Evolutionary conservation across 1,140 invertebrate species (phyloP), one percentile per base, ranked within the genome.

Genomic region (Condylostylus longicornis): DNA sequence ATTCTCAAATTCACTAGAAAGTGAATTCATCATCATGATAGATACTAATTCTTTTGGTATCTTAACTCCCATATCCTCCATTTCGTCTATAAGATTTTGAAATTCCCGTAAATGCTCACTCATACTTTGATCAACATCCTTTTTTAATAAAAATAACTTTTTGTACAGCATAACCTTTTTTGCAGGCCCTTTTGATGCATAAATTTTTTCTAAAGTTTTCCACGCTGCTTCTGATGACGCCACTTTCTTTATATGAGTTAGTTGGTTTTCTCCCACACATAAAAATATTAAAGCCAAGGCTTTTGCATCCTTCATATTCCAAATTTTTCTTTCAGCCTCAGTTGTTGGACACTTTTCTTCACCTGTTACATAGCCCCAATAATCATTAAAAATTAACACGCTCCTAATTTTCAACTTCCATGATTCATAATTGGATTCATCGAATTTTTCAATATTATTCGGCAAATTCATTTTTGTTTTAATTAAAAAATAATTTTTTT

Each of bases 151-250:
- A 19, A 42, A 39, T 7, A 44, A 29, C 17, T 42, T 22, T 25
- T 42, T 42, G 21, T 32, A 42, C 10, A 42, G 19, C 17, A 22
- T 21, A 7, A 42, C 21, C 18, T 44, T 44, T 34, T 34, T 18
- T 28, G 30, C 18, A 13, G 40, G 40, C 3, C 36, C 36, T 22
- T 21, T 33, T 18, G 43, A 40, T 25, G 35, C 36, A 30, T 42
- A 33, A 5, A 44, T 36, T 20, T 44, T 29, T n/a, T 32, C n/a
- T 7, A 44, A 37, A 14, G 38, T 44, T 18, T 35, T 23, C 36
- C 40, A 41, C 9, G 41, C 37, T 18, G 19, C 33, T 14, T 3
- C 18, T 15, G 42, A 22, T 14, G 29, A 33, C 18, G 12, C 14
- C 18, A 31, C 35, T 12, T 39, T 39, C 13, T 33, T 43, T 21